phyloP scores from a whole-genome alignment of 2,888 invertebrate species.

The Gerris lacustris region DNA sequence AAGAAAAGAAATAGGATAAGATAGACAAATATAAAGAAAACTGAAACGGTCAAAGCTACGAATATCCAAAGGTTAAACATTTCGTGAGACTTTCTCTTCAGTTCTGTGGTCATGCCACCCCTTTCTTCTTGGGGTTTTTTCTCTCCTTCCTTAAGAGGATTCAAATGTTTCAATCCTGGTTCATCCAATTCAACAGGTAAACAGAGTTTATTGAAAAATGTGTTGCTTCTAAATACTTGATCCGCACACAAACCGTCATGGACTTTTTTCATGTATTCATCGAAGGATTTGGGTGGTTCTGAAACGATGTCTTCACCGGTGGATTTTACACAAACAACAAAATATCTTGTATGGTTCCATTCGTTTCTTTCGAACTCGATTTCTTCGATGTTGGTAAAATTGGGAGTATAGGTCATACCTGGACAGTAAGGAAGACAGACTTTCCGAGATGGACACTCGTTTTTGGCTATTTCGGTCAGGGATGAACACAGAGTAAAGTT shows the following conservation, averaged over 20 bases:
- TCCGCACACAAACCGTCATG: neutral
- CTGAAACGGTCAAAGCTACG: neutral
- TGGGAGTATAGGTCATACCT: neutral
- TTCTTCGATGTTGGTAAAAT: too few relatives aligned
- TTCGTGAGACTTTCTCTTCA: neutral
- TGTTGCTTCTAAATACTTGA: neutral
- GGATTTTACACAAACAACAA: neutral
- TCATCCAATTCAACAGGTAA: neutral
- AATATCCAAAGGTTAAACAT: neutral
- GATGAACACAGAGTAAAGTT: neutral
- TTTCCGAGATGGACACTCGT: neutral
- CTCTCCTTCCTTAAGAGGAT: neutral
- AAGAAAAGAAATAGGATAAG: neutral
- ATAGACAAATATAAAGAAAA: neutral
- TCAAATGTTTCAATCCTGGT: neutral
- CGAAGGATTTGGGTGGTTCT: neutral
- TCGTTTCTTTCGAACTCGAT: neutral
- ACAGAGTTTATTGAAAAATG: neutral
- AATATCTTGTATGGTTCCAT: neutral
- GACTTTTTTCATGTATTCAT: neutral
- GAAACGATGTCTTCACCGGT: neutral
- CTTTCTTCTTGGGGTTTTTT: neutral
- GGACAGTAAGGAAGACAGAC: neutral
- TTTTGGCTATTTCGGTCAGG: neutral
- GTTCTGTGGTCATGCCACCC: neutral